phyloP scores from a whole-genome alignment of 2,113 vertebrate species.

The Tetrao urogallus region DNA sequence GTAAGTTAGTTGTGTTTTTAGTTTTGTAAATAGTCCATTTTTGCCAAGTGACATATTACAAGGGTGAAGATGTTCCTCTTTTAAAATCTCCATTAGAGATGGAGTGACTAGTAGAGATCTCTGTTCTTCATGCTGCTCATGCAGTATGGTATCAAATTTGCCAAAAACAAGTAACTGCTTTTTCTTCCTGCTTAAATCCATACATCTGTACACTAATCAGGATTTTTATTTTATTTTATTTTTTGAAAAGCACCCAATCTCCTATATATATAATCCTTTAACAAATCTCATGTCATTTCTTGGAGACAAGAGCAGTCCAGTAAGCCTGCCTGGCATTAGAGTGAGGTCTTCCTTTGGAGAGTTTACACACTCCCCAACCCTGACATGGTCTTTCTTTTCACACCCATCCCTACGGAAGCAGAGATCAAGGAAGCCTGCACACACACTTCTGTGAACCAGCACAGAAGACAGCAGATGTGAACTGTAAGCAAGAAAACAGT shows the following conservation, averaged over 20 bases:
- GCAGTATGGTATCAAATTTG: not conserved
- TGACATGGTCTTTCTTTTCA: not conserved
- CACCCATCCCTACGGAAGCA: not conserved
- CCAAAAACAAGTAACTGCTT: not conserved
- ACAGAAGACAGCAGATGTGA: not conserved
- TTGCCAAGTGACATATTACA: not conserved
- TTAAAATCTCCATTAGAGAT: constrained; percentile 1
- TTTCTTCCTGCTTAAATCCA: not conserved
- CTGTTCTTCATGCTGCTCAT: not conserved
- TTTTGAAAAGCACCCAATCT: not conserved
- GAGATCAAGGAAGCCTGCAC: not conserved
- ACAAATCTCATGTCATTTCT: not conserved
- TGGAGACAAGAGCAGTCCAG: not conserved
- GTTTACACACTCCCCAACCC: not conserved
- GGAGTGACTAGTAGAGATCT: constrained; percentile 4
- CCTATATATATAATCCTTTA: not conserved
- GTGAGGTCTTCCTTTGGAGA: not conserved
- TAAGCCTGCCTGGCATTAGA: not conserved
- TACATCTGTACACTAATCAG: not conserved
- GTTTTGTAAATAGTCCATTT: constrained; percentile 13
- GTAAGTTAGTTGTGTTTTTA: constrained; percentile 29
- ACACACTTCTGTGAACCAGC: not conserved
- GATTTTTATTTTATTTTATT: not conserved
- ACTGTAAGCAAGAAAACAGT: not conserved
- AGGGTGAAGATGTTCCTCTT: constrained; percentile 30